Conservation (phyloP, 2,797 vertebrate species). For the Macropodus opercularis region DNA sequence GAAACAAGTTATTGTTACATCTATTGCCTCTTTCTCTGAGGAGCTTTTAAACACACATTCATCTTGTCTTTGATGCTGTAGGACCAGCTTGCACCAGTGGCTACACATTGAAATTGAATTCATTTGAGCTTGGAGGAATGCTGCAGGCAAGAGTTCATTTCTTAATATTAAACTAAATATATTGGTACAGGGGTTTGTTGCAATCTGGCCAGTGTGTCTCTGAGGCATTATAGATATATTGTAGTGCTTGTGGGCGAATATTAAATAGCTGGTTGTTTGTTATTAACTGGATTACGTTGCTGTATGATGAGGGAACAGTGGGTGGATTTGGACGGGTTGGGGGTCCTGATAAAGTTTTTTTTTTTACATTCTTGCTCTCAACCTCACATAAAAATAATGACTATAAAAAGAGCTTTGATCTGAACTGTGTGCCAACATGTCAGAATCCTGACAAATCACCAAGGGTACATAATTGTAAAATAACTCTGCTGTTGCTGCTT, state of each 20-base stretch:
- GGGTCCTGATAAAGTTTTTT: constrained; percentile 47
- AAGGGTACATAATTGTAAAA: constrained; percentile 33
- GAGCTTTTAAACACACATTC: constrained; percentile 72
- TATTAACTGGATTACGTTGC: constrained; percentile 67
- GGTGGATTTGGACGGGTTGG: constrained; percentile 41
- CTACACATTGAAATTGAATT: constrained; percentile 68
- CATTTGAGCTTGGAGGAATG: constrained; percentile 75
- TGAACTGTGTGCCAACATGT: constrained; percentile 49
- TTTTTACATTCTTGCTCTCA: constrained; percentile 50
- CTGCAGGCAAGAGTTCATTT: constrained; percentile 83
- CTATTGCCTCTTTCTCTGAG: constrained; percentile 68
- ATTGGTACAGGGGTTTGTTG: constrained; percentile 81
- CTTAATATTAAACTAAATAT: constrained; percentile 82
- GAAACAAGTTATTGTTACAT: constrained; percentile 67
- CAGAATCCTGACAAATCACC: constrained; percentile 68
- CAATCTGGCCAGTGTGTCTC: constrained; percentile 79
- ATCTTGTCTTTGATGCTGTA: constrained; percentile 54
- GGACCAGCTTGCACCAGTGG: constrained; percentile 53
- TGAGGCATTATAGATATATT: constrained; percentile 61
- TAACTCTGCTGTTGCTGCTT: constrained; percentile 40
- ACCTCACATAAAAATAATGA: constrained; percentile 58
- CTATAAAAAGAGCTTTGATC: constrained; percentile 56
- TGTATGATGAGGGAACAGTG: constrained; percentile 50
- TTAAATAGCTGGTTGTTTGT: constrained; percentile 68
- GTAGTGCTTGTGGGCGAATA: constrained; percentile 65